Evolutionary conservation across 2,797 vertebrate genomes (phyloP), one percentile per base, ranked within the genome.

Genomic region (Eptatretus atami): DNA sequence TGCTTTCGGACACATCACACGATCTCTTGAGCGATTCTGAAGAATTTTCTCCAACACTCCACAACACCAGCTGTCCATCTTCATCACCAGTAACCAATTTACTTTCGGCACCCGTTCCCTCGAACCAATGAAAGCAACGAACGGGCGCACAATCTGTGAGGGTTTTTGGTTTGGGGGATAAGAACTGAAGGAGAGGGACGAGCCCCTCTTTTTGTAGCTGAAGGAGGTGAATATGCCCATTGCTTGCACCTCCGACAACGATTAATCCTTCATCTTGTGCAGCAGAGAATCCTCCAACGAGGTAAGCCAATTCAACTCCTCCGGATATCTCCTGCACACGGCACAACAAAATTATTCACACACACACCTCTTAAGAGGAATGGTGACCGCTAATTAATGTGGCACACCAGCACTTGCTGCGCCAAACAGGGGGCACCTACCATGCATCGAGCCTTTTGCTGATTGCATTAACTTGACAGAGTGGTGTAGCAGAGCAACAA

Each of bases 121-220:
- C n/a, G 65, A 80, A 76, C 86, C 85, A 95, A 70, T 68, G 74
- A 71, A 87, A 88, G 65, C 82, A 85, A 66, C 86, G 81, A n/a
- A 92, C 78, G 0, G 71, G 77, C 53, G 82, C 71, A 1, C 75
- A 65, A 68, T 96, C 88, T n/a, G 31, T 44, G 31, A 44, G 31
- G 31, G 31, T 44, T 44, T 44, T 8, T 44, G 31, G 31, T 44
- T 44, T 44, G 31, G 31, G 31, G 31, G 31, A 44, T 1, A 8
- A 13, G 10, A 71, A 53, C 3, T 84, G 88, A 66, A 74, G 73
- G 11, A 61, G 57, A 25, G 57, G 25, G 57, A n/a, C 57, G 11
- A 61, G 25, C 57, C 25, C 57, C n/a, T n/a, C n/a, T 61, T n/a
- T 61, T 44, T 44, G 31, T 8, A 44, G 31, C 31, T 44, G 31